Base-by-base conservation (phyloP, 1,140 invertebrate genomes). In the Procambarus virginalis region DNA sequence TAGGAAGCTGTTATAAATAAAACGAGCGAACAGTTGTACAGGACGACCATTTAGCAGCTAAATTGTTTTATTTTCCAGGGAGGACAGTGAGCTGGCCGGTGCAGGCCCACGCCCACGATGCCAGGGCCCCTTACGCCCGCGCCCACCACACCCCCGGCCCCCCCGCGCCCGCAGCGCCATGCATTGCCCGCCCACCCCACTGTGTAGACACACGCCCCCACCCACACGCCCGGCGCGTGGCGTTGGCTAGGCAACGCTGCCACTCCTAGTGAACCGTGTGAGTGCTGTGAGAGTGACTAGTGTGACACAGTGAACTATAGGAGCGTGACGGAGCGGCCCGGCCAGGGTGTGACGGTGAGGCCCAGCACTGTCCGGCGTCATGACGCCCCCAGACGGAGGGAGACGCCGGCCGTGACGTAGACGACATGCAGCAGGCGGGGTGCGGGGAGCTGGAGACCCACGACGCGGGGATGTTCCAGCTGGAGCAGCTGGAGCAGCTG, bases 401-500 rank as follows among this genome's bases (percentile, higher is more conserved):
- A 58, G 75, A 55, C 34, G 73, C 81, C 58, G 46, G 70, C 75
- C 51, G 58, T 51, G 34, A 78, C 73, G 51, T 89, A 85, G 64
- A 64, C 60, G 76, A n/a, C 76, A 80, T 81, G 78, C 78, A 86
- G 64, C 45, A 48, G 73, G 75, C 55, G 46, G 51, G 51, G 8
- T 82, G 60, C 9, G 77, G 89, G 75, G 77, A 70, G 68, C 58
- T 60, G 2, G 83, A 68, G 60, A 68, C 77, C 64, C 83, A 76
- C 14, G 83, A 90, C 76, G 83, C 55, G 20, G 89, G 83, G 3
- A 10, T 58, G 22, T 83, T 84, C n/a, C 89, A 90, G 17, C 89
- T 90, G 83, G 83, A 90, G 68, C 89, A 90, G 84, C 83, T 90
- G 83, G 89, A 90, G 45, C 76, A 48, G n/a, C 76, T 90, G 34